Percentiles rank a stretch among this genome's conserved stretches.
phyloP scores from a whole-genome alignment of 92 coral and sea anemone genomes.

The Virgularia gustaviana region DNA sequence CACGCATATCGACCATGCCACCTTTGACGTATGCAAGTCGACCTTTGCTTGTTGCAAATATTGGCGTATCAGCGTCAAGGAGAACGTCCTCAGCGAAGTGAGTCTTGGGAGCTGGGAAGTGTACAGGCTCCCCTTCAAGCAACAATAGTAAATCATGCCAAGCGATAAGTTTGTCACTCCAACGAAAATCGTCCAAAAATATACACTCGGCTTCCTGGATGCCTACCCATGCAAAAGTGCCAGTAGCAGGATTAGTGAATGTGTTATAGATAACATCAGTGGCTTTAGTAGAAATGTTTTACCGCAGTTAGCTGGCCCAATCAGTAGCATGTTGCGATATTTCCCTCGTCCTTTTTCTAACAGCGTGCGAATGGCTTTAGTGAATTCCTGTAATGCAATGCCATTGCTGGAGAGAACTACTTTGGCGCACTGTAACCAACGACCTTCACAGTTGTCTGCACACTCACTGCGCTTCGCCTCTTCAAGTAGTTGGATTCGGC shows the following conservation, averaged over 20 bases:
- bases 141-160: no score
- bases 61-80: slow-evolving; percentile 36
- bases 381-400: slow-evolving; percentile 2
- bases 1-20: slow-evolving; percentile 36
- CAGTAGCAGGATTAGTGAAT: slow-evolving; percentile 45
- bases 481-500: slow-evolving; percentile 41
- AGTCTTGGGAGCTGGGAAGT: slow-evolving; percentile 56
- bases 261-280: slow-evolving; percentile 35
- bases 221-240: slow-evolving; percentile 53
- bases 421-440: slow-evolving; percentile 48
- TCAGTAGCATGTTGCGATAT: slow-evolving; percentile 46
- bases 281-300: no score
- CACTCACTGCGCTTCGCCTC: slow-evolving; percentile 26
- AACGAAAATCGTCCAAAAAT: no score
- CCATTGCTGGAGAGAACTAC: slow-evolving; percentile 40
- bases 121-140: slow-evolving; percentile 54
- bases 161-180: slow-evolving; percentile 39
- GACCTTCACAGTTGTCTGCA: slow-evolving; percentile 28
- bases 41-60: slow-evolving; percentile 52
- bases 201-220: slow-evolving; percentile 31
- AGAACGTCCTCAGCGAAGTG: slow-evolving; percentile 48
- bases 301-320: slow-evolving; percentile 58
- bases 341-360: slow-evolving; percentile 40
- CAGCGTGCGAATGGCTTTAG: background rate
- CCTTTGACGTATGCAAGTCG: slow-evolving; percentile 36